These are phyloP conservation scores for Pegoplata infirma DNA, from an alignment of 2,888 invertebrate genomes.

Conservation along the genomic window DNA sequence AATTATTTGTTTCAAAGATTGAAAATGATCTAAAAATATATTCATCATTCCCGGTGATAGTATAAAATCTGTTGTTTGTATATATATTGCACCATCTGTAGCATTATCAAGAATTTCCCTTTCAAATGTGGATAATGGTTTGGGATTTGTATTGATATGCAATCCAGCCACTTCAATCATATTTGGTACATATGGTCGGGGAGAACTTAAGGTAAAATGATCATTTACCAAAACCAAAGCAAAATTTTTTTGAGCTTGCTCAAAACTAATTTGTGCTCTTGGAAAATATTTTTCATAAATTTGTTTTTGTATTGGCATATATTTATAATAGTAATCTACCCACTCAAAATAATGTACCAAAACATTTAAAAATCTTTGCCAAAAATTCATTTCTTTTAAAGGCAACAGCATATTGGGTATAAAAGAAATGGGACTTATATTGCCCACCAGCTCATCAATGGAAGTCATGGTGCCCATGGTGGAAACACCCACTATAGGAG, in stretches of 20 bases:
- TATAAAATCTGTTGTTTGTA: slow-evolving; percentile 1
- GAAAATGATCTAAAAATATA: slow-evolving; percentile 8
- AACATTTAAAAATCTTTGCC: too few relatives aligned
- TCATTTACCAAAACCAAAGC: slow-evolving; percentile 70
- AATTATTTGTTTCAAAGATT: too few relatives aligned
- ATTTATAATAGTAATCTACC: slow-evolving; percentile 7
- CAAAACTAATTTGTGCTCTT: slow-evolving; percentile 64
- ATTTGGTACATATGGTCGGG: slow-evolving; percentile 65
- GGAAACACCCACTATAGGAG: slow-evolving; percentile 68
- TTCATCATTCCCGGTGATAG: too few relatives aligned
- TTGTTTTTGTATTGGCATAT: slow-evolving; percentile 33
- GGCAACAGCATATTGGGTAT: too few relatives aligned
- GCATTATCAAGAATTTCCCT: neutral
- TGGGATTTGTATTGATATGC: slow-evolving; percentile 59
- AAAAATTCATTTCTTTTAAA: too few relatives aligned
- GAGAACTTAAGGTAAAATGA: slow-evolving; percentile 69
- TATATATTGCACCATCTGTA: slow-evolving; percentile 66
- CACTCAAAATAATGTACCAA: too few relatives aligned
- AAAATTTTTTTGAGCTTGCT: slow-evolving; percentile 68
- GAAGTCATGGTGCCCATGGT: slow-evolving; percentile 61
- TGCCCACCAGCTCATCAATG: slow-evolving; percentile 66
- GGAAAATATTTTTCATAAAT: slow-evolving; percentile 67
- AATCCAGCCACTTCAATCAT: too few relatives aligned
- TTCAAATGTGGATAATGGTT: slow-evolving; percentile 35
- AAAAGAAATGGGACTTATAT: too few relatives aligned